A percentile compares a stretch with the other conserved stretches of the same genome.
These are phyloP conservation scores for Rhinichthys osculus DNA, from an alignment of 2,797 vertebrate genomes.

Conservation along the genomic window DNA sequence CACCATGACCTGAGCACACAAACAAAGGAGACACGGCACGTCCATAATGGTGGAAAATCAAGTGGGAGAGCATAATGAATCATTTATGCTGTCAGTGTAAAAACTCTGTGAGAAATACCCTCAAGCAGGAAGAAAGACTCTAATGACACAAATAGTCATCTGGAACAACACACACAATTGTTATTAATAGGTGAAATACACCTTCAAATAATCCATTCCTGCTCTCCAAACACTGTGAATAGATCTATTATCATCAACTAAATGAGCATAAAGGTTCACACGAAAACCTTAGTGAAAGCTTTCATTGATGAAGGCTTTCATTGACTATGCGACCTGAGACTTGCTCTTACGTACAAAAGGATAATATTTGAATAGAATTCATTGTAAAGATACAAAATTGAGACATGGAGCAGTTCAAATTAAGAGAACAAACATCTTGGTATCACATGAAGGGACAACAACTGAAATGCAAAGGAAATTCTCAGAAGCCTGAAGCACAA, in stretches of 20 bases:
- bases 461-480: background rate
- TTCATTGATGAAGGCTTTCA: background rate
- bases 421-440: background rate
- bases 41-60: slow-evolving; percentile 18
- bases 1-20: slow-evolving; percentile 56
- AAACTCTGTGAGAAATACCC: slow-evolving; percentile 1
- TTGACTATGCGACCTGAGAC: background rate
- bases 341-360: background rate
- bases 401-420: background rate
- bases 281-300: background rate
- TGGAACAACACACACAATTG: too few relatives aligned
- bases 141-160: background rate
- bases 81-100: slow-evolving; percentile 3
- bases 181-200: background rate
- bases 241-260: slow-evolving; percentile 1
- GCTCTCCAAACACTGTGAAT: background rate
- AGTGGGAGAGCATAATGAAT: background rate
- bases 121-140: background rate
- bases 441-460: background rate
- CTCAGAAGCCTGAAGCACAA: background rate
- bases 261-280: background rate
- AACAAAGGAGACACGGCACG: slow-evolving; percentile 15
- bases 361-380: background rate
- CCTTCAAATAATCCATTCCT: background rate
- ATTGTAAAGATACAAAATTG: background rate